Evolutionary conservation across 1,140 invertebrate genomes (phyloP), one percentile per base, ranked within the genome.

Genomic region (Cheumatopsyche charites): DNA sequence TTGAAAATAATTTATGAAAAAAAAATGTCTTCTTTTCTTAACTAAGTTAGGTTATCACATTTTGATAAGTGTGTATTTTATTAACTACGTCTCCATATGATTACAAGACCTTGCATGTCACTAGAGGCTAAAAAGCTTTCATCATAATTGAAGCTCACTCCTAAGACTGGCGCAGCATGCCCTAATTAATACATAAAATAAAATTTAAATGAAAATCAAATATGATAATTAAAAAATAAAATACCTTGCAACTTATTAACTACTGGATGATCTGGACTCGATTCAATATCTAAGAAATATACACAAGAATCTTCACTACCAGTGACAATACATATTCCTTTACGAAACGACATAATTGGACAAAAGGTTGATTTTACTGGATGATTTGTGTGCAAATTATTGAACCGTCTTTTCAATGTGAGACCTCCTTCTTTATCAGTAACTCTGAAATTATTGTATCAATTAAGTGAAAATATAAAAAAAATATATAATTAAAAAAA

Each of bases 81-180:
- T 36, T 75, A 75, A 73, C 81, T 77, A 67, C 84, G 86, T 74
- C 91, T 90, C 93, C 94, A 95, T 63, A 95, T 87, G 78, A 96
- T 95, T 70, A 96, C 90, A 76, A 93, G 88, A 7, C 94, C 94
- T 77, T 92, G 87, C 66, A 89, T 84, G 85, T 96, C 94, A 79
- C 90, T 92, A 26, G 92, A 93, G 47, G 93, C 94, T 29, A 96
- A 83, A 72, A 95, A 83, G 79, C 91, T 92, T 84, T 96, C 94
- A 82, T 96, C 93, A 83, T 93, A 94, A 84, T 94, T 95, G 80
- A 96, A 95, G 77, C 89, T 91, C 12, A 96, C 90, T 68, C 93
- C 91, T 2, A 95, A 82, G 26, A 94, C 92, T 1, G 93, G 88
- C 45, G 90, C 88, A 11, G 92, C 91, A 83, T 96, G 94, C 42